Conservation (phyloP, 2,797 vertebrate species). For the Acestrorhynchus altus region DNA sequence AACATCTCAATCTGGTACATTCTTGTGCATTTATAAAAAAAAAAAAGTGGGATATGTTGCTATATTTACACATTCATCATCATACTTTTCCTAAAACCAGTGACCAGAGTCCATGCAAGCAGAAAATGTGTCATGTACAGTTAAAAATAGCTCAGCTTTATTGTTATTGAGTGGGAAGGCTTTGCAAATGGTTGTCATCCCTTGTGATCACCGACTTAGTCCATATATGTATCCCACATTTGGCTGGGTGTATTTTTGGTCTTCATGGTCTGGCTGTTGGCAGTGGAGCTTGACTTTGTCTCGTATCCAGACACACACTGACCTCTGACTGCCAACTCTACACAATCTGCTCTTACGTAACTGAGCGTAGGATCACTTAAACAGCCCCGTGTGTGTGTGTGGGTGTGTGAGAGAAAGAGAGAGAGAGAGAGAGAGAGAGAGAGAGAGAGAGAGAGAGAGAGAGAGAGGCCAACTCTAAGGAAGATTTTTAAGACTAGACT, state of each 20-base stretch:
- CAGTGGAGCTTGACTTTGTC: slow-evolving; percentile 34
- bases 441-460: not conserved
- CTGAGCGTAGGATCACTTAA: slow-evolving; percentile 52
- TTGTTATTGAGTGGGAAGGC: slow-evolving; percentile 14
- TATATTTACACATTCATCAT: no score
- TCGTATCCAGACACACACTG: slow-evolving; percentile 38
- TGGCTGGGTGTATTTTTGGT: slow-evolving; percentile 46
- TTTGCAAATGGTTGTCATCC: slow-evolving; percentile 28
- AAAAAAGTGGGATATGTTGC: no score
- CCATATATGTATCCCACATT: slow-evolving; percentile 37
- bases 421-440: slow-evolving; percentile 10
- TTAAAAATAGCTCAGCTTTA: slow-evolving; percentile 11
- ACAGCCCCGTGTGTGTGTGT: slow-evolving; percentile 42
- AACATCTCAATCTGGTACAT: no score
- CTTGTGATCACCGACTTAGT: slow-evolving; percentile 39
- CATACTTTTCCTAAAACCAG: not conserved
- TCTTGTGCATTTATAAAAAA: no score
- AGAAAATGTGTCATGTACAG: not conserved
- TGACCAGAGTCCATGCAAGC: not conserved
- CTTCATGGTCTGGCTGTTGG: slow-evolving; percentile 52
- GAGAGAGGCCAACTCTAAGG: not conserved
- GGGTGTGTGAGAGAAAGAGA: slow-evolving; percentile 49
- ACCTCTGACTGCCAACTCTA: slow-evolving; percentile 46
- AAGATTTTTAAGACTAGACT: not conserved
- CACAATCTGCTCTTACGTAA: slow-evolving; percentile 60